These are phyloP conservation scores for Daphoenositta chrysoptera DNA, from an alignment of 2,113 vertebrate species.

Conservation along the genomic window DNA sequence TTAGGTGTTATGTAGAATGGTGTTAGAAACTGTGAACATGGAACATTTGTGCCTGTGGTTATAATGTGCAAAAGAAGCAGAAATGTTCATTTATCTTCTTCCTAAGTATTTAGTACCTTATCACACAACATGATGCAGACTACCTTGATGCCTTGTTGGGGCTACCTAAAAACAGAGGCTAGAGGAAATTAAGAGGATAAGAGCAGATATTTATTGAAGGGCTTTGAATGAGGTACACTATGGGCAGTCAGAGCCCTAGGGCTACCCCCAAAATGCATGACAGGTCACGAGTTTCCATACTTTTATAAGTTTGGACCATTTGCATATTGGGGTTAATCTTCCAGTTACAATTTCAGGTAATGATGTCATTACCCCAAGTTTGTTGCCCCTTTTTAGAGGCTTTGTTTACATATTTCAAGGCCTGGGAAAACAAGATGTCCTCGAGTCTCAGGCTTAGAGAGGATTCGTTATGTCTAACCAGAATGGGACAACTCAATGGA, in stretches of 20 bases:
- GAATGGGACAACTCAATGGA: not conserved
- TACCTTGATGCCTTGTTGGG: not conserved
- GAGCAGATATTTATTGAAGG: not conserved
- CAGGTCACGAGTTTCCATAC: not conserved
- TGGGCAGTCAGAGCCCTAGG: not conserved
- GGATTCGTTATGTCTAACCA: not conserved
- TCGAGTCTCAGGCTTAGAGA: not conserved
- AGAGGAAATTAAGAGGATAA: not conserved
- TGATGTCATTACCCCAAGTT: not conserved
- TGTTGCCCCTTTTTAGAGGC: not conserved
- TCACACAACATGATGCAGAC: accelerated
- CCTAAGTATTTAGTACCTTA: not conserved
- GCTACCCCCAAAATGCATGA: not conserved
- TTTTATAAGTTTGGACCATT: not conserved
- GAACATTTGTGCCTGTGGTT: not conserved
- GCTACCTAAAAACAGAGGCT: not conserved
- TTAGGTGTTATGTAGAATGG: not conserved
- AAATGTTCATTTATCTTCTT: not conserved
- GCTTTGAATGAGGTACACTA: not conserved
- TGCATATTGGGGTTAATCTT: not conserved
- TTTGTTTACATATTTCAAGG: not conserved
- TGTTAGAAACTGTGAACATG: not conserved
- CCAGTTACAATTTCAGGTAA: not conserved
- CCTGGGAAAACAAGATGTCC: not conserved
- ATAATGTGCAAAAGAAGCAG: not conserved